Percentiles rank a stretch among this genome's conserved stretches.
Conservation (phyloP, 2,888 invertebrate genomes). For the Aspidiotus destructor region DNA sequence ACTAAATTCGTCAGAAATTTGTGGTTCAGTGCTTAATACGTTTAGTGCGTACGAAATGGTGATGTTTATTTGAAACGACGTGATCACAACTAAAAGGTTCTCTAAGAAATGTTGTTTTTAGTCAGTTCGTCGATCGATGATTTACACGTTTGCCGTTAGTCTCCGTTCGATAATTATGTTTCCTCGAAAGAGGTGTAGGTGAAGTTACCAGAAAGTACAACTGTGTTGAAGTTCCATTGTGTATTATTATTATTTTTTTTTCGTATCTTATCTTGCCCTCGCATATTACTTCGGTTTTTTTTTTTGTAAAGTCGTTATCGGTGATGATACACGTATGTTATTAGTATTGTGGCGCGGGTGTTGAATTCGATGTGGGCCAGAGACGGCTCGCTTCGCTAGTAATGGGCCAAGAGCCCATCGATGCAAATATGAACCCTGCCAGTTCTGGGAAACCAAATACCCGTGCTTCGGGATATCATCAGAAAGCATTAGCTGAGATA, state of each 20-base stretch:
- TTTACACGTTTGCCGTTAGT: no score
- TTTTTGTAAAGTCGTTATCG: background rate
- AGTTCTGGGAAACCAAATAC: constrained; percentile 52
- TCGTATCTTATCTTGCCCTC: no score
- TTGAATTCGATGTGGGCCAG: constrained; percentile 22
- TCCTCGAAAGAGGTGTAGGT: constrained; percentile 29
- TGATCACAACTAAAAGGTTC: no score
- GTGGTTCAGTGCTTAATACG: no score
- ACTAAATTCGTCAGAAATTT: no score
- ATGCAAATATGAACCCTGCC: constrained; percentile 48
- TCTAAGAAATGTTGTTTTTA: no score
- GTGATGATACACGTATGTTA: background rate
- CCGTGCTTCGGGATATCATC: constrained; percentile 70
- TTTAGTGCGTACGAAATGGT: no score
- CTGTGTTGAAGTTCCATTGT: background rate
- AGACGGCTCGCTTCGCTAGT: constrained; percentile 32
- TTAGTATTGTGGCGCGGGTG: constrained; percentile 14
- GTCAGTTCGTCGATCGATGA: no score
- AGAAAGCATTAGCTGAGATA: constrained; percentile 77
- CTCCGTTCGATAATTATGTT: constrained; percentile 12
- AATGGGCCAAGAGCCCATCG: constrained; percentile 42
- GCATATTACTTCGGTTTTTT: no score
- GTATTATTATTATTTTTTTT: background rate
- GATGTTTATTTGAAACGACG: no score
- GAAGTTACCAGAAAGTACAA: constrained; percentile 5